A percentile compares a stretch with the other conserved stretches of the same genome.
Evolutionary conservation across 2,888 invertebrate species (phyloP).

Genomic region (Mesochorus sp.): DNA sequence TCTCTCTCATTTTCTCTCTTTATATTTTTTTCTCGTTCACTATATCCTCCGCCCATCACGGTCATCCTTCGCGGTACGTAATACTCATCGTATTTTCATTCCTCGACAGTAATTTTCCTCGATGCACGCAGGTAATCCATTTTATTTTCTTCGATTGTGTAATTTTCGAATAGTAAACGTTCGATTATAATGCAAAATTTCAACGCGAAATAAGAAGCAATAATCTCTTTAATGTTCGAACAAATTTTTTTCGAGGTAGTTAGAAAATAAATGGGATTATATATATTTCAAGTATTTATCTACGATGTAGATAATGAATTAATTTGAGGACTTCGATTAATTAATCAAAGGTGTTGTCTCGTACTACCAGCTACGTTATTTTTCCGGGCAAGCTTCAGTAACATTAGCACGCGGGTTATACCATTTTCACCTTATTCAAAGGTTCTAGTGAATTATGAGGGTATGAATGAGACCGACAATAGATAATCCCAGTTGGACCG

Average conservation of each 20-base stretch:
- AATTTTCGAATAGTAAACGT: not conserved
- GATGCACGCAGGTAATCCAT: not conserved
- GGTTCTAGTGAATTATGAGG: not conserved
- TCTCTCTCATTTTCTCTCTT: constrained; percentile 49
- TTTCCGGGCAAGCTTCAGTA: no score
- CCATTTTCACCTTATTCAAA: not conserved
- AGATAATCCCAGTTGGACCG: not conserved
- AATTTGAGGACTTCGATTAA: no score
- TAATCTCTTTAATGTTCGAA: no score
- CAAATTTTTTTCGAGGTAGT: no score
- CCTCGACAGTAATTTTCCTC: not conserved
- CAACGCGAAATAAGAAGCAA: not conserved
- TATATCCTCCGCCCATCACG: constrained; percentile 35
- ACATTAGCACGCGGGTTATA: no score
- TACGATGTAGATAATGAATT: no score
- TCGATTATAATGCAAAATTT: no score
- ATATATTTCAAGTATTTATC: no score
- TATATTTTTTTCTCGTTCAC: constrained; percentile 46
- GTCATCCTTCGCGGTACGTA: constrained; percentile 1
- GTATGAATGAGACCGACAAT: not conserved
- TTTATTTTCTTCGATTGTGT: no score
- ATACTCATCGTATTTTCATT: constrained; percentile 28
- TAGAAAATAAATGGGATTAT: no score
- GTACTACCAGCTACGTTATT: no score
- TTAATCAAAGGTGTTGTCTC: no score